Percentiles rank a stretch among this genome's conserved stretches.
Conservation (phyloP, 2,113 vertebrate species). For the Lycaon pictus region DNA sequence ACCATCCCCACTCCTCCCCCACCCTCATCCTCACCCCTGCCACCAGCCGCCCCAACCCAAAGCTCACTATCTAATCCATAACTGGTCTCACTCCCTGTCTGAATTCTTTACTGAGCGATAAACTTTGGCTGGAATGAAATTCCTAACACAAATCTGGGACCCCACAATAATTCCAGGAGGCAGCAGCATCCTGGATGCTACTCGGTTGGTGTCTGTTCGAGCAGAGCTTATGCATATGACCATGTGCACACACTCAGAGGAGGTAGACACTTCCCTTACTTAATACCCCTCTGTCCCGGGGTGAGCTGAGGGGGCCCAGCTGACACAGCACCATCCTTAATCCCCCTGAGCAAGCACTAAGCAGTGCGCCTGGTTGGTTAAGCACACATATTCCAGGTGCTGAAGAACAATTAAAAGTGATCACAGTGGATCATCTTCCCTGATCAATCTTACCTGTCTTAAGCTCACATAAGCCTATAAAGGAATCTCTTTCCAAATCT, state of each 20-base stretch:
- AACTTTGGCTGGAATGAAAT: background rate
- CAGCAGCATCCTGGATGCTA: background rate
- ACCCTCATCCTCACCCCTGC: background rate
- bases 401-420: slow-evolving; percentile 30
- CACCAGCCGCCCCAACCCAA: background rate
- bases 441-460: slow-evolving; percentile 49
- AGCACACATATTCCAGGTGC: slow-evolving; percentile 54
- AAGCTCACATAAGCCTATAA: slow-evolving; percentile 19
- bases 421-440: background rate
- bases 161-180: background rate
- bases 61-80: slow-evolving; percentile 17
- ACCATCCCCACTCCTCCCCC: background rate
- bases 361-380: background rate
- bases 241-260: background rate
- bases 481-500: background rate
- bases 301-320: background rate
- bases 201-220: background rate
- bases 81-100: background rate
- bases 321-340: background rate
- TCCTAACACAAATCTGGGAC: background rate
- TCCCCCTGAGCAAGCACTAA: background rate
- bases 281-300: background rate
- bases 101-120: slow-evolving; percentile 48
- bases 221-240: accelerated
- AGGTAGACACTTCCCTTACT: background rate